Evolutionary conservation across 1,140 invertebrate genomes (phyloP), one percentile per base, ranked within the genome.

Genomic region (Trichoplusia ni): DNA sequence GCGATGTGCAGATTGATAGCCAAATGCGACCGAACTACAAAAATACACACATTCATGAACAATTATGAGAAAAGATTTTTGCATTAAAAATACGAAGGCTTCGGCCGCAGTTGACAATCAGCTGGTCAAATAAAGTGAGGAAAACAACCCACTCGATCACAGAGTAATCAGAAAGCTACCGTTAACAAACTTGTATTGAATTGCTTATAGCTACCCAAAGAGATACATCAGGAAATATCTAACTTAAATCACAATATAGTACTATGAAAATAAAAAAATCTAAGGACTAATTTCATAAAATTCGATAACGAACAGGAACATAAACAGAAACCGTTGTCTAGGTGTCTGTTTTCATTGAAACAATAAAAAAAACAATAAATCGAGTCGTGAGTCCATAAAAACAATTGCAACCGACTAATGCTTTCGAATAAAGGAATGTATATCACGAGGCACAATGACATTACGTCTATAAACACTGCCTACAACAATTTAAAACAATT

Each of bases 101-200:
- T n/a, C n/a, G n/a, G 35, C 40, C 35, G 18, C 35, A 56, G 16
- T 38, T 56, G 51, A 19, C 27, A 18, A 49, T 29, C 51, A 40
- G 27, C 42, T 27, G 42, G n/a, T 27, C 5, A 35, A 19, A 3
- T 21, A 35, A 35, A 19, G 47, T 51, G 47, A 33, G 29, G 14
- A 27, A 33, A 33, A 51, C 44, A 35, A 35, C 47, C 4, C 27
- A n/a, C 9, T 51, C 7, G 1, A 19, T 33, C 51, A 40, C 33
- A 35, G 13, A 37, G 27, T 27, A 56, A 49, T 49, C 7, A 56
- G 23, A 27, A 56, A 56, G 35, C 33, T 56, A 40, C 51, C 35
- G 40, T 40, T 25, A n/a, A 38, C 21, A 38, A 18, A 11, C 14
- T 11, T 13, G 0, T 37, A 11, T 37, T 37, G n/a, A n/a, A n/a